phyloP scores from a whole-genome alignment of 2,113 vertebrate species.

The Mesitornis unicolor region DNA sequence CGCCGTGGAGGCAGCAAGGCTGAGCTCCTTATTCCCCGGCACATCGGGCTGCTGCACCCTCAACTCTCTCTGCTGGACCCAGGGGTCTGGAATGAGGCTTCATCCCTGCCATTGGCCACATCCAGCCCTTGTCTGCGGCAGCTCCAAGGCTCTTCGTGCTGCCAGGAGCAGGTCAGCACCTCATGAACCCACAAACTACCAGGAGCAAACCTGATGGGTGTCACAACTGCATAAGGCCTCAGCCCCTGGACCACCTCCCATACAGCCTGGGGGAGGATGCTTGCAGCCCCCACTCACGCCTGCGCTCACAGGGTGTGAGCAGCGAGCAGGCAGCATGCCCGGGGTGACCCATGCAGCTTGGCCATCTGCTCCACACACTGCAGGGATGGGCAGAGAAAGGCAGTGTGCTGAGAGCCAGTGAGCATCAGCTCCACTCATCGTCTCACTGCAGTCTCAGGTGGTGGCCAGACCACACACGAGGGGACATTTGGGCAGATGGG shows the following conservation, averaged over 20 bases:
- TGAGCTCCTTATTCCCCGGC: background rate
- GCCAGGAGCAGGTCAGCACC: background rate
- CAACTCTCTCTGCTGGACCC: accelerated
- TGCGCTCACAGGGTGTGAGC: background rate
- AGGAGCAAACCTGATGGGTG: background rate
- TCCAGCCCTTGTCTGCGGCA: background rate
- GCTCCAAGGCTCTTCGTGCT: background rate
- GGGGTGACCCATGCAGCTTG: background rate
- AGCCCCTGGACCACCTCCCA: background rate
- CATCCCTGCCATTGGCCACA: background rate
- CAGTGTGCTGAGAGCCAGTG: background rate
- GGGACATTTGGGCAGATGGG: background rate
- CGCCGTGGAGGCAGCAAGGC: accelerated
- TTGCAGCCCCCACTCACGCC: accelerated
- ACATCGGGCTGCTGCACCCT: background rate
- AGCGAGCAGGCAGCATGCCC: background rate
- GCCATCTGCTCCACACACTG: background rate
- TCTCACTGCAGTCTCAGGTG: background rate
- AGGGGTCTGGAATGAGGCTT: background rate
- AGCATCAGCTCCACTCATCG: background rate
- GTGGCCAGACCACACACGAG: background rate
- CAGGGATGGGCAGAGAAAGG: background rate
- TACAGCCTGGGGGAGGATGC: accelerated
- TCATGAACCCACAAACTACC: accelerated
- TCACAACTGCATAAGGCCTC: background rate